Evolutionary conservation across 2,113 vertebrate species (phyloP).

Genomic region (Sclerurus mexicanus): DNA sequence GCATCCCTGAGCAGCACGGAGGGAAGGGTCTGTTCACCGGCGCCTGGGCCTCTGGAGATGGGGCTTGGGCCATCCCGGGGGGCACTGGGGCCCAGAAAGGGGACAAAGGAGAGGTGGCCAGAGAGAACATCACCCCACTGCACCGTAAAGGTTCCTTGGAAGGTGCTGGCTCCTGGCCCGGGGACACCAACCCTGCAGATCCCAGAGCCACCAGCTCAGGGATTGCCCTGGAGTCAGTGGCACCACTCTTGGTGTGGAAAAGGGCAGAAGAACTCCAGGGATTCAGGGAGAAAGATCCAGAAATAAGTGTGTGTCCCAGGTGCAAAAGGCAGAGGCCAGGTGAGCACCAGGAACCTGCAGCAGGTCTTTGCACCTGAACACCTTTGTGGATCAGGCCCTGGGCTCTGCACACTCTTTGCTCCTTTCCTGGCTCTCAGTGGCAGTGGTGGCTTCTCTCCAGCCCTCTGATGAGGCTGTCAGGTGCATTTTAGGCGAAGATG

Average conservation of each 20-base stretch:
- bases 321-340: background rate
- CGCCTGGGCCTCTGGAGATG: accelerated
- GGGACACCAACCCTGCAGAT: background rate
- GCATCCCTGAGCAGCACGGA: background rate
- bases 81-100: background rate
- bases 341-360: background rate
- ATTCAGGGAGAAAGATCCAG: background rate
- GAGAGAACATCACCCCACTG: accelerated
- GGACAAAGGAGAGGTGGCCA: background rate
- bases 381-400: background rate
- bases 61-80: background rate
- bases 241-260: accelerated
- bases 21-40: background rate
- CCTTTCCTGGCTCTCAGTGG: background rate
- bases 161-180: background rate
- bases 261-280: background rate
- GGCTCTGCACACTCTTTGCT: background rate
- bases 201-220: background rate
- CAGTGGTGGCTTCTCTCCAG: background rate
- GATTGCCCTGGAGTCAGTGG: accelerated
- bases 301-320: background rate
- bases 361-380: background rate
- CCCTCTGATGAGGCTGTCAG: background rate
- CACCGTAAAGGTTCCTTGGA: accelerated
- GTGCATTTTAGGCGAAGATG: background rate